Percentiles rank a stretch among this genome's conserved stretches.
Evolutionary conservation across 2,797 vertebrate genomes (phyloP).

Genomic region (Distichodus sexfasciatus): DNA sequence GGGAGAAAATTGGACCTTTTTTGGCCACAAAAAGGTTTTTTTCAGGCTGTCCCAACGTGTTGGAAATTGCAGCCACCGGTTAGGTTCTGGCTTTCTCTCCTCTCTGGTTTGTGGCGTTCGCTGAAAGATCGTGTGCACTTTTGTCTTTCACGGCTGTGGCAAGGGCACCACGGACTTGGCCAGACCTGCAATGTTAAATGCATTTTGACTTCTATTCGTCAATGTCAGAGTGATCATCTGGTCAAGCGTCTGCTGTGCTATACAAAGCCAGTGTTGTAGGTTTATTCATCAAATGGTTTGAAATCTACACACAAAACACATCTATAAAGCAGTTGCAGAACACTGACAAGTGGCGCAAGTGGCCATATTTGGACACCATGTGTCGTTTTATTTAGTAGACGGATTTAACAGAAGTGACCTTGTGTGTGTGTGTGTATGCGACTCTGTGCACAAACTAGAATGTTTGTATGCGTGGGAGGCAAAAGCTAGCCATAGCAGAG

Average conservation of each 20-base stretch:
- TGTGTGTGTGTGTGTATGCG: not conserved
- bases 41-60: not conserved
- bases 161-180: slow-evolving; percentile 29
- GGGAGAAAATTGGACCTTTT: slow-evolving; percentile 45
- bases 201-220: slow-evolving; percentile 51
- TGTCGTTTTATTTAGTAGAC: slow-evolving; percentile 56
- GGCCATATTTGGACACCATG: slow-evolving; percentile 15
- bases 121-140: slow-evolving; percentile 7
- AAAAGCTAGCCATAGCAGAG: slow-evolving; percentile 48
- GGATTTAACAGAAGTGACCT: slow-evolving; percentile 60
- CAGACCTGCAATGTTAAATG: slow-evolving; percentile 39
- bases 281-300: slow-evolving; percentile 33
- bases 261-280: slow-evolving; percentile 49
- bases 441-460: too few relatives aligned
- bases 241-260: slow-evolving; percentile 59
- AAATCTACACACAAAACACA: slow-evolving; percentile 12
- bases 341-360: not conserved
- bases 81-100: not conserved
- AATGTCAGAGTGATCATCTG: slow-evolving; percentile 64
- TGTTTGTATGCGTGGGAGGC: not conserved
- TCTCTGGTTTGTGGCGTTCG: slow-evolving; percentile 1
- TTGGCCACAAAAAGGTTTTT: not conserved
- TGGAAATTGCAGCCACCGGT: not conserved
- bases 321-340: not conserved
- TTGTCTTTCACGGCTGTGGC: slow-evolving; percentile 29